A percentile compares a stretch with the other conserved stretches of the same genome.
These are phyloP conservation scores for Orbicella faveolata DNA, from an alignment of 64 coral and sea anemone species.

Conservation along the genomic window DNA sequence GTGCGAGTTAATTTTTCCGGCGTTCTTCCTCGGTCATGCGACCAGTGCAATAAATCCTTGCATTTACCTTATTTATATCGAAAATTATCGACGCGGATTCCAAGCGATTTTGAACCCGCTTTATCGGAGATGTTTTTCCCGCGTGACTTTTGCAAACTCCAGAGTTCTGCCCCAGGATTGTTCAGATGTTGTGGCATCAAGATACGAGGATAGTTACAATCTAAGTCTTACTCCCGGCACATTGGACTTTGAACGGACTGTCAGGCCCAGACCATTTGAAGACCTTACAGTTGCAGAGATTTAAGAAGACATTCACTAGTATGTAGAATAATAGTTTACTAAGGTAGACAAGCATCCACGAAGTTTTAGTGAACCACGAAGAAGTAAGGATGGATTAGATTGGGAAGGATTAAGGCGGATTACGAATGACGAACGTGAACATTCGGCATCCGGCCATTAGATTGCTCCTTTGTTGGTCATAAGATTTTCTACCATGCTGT, in stretches of 20 bases:
- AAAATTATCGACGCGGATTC: constrained; percentile 42
- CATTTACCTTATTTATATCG: constrained; percentile 29
- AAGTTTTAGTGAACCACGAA: too few species aligned
- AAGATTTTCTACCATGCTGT: too few species aligned
- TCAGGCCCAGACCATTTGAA: not conserved
- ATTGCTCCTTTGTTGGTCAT: too few species aligned
- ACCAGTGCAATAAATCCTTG: constrained; percentile 49
- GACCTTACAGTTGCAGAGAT: not conserved
- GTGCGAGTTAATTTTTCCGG: constrained; percentile 15
- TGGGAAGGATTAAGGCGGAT: too few species aligned
- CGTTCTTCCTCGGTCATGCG: constrained; percentile 36
- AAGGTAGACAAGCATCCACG: too few species aligned
- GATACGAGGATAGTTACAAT: not conserved
- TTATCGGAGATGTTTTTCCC: not conserved
- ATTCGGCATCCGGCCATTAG: too few species aligned
- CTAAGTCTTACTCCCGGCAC: not conserved
- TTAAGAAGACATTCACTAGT: too few species aligned
- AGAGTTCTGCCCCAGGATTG: not conserved
- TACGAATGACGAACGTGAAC: too few species aligned
- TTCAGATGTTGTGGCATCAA: not conserved
- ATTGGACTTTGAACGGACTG: not conserved
- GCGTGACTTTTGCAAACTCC: not conserved
- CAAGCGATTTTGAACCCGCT: not conserved
- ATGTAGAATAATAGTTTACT: too few species aligned
- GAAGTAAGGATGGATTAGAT: too few species aligned